phyloP scores from a whole-genome alignment of 2,113 vertebrate genomes.

The Caranx ignobilis region DNA sequence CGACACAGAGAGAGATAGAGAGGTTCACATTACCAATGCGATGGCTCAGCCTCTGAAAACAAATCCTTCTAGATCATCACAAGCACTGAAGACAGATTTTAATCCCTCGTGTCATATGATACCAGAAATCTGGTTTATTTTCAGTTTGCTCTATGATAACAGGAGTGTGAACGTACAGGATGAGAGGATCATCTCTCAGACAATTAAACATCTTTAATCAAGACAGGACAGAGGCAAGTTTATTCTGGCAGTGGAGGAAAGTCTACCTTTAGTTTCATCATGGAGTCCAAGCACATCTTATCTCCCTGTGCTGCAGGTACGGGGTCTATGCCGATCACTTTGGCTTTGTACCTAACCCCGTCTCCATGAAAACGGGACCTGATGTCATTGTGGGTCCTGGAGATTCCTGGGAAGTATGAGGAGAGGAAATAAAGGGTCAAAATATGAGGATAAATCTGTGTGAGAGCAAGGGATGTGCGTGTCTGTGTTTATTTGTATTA shows the following conservation, averaged over 20 bases:
- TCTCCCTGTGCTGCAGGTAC: constrained; percentile 90
- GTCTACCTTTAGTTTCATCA: constrained; percentile 98
- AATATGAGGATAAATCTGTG: not conserved
- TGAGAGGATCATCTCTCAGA: not conserved
- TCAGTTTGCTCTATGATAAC: not conserved
- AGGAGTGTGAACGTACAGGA: not conserved
- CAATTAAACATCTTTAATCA: not conserved
- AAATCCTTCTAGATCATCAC: not conserved
- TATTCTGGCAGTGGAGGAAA: not conserved
- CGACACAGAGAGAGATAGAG: too few species aligned
- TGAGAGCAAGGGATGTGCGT: not conserved
- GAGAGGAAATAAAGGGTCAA: constrained; percentile 8
- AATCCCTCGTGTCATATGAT: constrained; percentile 2
- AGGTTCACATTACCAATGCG: too few species aligned
- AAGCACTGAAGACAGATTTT: not conserved
- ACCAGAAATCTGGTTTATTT: not conserved
- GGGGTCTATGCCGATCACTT: constrained; percentile 93
- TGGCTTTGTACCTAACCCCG: constrained; percentile 86
- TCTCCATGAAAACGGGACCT: constrained; percentile 79
- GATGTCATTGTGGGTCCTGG: constrained; percentile 24
- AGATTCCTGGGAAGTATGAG: constrained; percentile 43
- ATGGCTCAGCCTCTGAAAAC: not conserved
- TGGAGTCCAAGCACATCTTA: constrained; percentile 96
- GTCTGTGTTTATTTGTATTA: constrained; percentile 26
- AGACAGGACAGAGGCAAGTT: not conserved